These are phyloP conservation scores for Felis catus DNA, from an alignment of 2,113 vertebrate genomes.

Conservation along the genomic window DNA sequence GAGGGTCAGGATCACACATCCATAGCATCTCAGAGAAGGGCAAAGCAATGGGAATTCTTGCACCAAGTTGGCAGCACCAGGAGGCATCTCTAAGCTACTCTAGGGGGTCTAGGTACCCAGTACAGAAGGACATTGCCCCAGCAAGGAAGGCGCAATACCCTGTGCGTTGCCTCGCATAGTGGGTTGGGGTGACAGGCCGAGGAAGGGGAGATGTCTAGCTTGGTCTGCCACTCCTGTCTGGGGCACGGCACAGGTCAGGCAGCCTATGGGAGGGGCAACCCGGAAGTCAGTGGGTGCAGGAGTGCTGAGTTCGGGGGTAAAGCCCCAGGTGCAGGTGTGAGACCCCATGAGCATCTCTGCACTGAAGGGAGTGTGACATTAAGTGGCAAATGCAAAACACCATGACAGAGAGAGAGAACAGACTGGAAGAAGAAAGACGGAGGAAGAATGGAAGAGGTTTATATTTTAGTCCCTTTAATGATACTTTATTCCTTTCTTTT, in stretches of 20 bases:
- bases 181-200: background rate
- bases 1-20: background rate
- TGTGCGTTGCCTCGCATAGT: background rate
- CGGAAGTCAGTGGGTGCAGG: fast-evolving
- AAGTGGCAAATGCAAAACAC: background rate
- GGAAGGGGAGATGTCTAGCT: background rate
- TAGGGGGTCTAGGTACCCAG: background rate
- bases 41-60: background rate
- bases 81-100: background rate
- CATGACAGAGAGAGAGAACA: background rate
- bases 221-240: fast-evolving
- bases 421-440: background rate
- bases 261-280: background rate
- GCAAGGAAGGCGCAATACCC: too few relatives aligned
- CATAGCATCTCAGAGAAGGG: background rate
- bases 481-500: background rate
- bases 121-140: background rate
- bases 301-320: background rate
- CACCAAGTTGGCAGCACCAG: background rate
- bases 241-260: fast-evolving
- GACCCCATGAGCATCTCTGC: background rate
- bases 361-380: background rate
- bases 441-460: background rate
- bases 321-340: background rate
- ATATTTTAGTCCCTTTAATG: background rate